Evolutionary conservation across 2,113 vertebrate genomes (phyloP).

Genomic region (Zosterops pallidus): DNA sequence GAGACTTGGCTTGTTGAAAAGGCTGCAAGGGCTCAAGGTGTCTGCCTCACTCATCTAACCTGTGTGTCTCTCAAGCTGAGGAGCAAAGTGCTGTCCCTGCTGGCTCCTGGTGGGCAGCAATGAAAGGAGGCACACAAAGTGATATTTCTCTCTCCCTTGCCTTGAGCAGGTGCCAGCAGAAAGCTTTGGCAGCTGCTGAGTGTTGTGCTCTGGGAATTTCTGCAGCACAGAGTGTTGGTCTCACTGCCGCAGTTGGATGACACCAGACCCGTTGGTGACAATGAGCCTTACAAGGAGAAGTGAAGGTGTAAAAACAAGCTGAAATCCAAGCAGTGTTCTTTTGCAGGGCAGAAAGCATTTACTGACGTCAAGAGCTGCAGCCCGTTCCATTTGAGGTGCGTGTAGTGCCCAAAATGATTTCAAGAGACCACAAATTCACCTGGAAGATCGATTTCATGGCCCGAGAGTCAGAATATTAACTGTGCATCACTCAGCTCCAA

Average conservation of each 20-base stretch:
- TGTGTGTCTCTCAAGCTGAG: neutral
- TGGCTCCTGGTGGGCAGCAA: slow-evolving; percentile 42
- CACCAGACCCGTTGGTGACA: slow-evolving; percentile 42
- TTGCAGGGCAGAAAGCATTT: slow-evolving; percentile 51
- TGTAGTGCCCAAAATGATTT: slow-evolving; percentile 20
- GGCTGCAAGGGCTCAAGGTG: neutral
- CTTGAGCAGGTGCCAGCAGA: slow-evolving; percentile 60
- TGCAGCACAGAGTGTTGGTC: slow-evolving; percentile 57
- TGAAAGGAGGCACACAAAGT: slow-evolving; percentile 32
- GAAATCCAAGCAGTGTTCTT: slow-evolving; percentile 60
- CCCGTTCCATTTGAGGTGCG: slow-evolving; percentile 21
- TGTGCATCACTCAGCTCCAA: neutral
- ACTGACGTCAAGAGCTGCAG: slow-evolving; percentile 35
- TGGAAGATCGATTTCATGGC: slow-evolving; percentile 65
- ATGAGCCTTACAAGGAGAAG: slow-evolving; percentile 64
- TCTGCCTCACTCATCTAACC: neutral
- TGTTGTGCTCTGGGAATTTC: slow-evolving; percentile 59
- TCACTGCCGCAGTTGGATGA: slow-evolving; percentile 61
- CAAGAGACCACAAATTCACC: slow-evolving; percentile 51
- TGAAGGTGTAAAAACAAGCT: slow-evolving; percentile 65
- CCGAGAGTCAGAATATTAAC: slow-evolving; percentile 47
- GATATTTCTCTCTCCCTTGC: slow-evolving; percentile 32
- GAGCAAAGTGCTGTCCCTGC: slow-evolving; percentile 3
- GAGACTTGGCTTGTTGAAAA: neutral
- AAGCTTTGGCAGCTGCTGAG: slow-evolving; percentile 49